A percentile compares a stretch with the other conserved stretches of the same genome.
Evolutionary conservation across 2,113 vertebrate genomes (phyloP).

Genomic region (Paradoxurus hermaphroditus): DNA sequence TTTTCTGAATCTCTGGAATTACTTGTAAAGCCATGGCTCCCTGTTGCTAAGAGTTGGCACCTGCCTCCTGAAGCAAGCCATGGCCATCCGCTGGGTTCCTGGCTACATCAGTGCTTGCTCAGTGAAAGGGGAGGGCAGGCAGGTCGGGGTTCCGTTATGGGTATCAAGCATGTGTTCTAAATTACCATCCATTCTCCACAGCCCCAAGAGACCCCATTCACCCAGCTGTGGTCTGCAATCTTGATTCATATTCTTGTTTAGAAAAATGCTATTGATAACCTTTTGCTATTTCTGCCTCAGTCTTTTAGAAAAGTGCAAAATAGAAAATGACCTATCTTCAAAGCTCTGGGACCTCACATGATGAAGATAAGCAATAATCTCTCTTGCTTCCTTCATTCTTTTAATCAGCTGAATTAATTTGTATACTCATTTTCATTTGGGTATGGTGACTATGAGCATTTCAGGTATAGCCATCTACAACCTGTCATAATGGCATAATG

Average conservation of each 20-base stretch:
- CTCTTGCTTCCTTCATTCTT: not conserved
- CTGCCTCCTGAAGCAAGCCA: fast-evolving
- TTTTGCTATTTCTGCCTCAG: not conserved
- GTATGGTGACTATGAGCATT: not conserved
- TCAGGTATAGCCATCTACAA: not conserved
- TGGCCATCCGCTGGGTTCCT: not conserved
- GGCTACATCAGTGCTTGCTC: not conserved
- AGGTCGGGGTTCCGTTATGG: too few relatives aligned
- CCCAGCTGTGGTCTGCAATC: not conserved
- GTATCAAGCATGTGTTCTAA: not conserved
- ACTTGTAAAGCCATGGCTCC: too few relatives aligned
- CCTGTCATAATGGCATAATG: not conserved
- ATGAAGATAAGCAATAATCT: not conserved
- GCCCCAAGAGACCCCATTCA: not conserved
- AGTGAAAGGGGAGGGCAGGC: fast-evolving
- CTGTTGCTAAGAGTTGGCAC: fast-evolving
- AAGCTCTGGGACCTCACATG: not conserved
- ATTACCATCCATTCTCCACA: not conserved
- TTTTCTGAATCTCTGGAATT: not conserved
- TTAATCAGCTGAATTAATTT: not conserved
- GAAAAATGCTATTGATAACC: not conserved
- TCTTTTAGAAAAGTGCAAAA: constrained; percentile 10
- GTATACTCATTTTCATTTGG: not conserved
- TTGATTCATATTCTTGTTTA: not conserved
- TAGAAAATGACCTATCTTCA: not conserved